These are phyloP conservation scores for Phymanthus crucifer DNA, from an alignment of 92 coral and sea anemone species.

Conservation along the genomic window DNA sequence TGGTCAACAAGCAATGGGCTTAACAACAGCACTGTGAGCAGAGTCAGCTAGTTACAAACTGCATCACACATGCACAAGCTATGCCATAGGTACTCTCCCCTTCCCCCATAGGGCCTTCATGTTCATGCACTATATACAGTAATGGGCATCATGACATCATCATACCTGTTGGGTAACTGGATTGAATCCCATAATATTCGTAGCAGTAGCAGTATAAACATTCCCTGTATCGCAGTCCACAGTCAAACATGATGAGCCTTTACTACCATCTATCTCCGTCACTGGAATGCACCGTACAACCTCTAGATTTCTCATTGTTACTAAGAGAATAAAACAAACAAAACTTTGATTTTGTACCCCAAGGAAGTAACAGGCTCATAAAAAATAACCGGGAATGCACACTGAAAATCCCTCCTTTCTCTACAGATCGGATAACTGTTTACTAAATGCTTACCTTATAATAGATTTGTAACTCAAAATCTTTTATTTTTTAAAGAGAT, in stretches of 20 bases:
- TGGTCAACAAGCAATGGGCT: too few relatives aligned
- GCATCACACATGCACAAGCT: too few relatives aligned
- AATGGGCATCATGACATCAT: not conserved
- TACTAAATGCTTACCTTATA: not conserved
- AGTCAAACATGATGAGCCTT: constrained; percentile 59
- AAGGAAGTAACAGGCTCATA: not conserved
- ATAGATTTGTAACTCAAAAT: not conserved
- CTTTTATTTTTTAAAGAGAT: not conserved
- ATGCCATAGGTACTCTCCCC: too few relatives aligned
- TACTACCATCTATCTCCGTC: constrained; percentile 47
- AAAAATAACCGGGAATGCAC: not conserved
- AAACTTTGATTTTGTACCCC: not conserved
- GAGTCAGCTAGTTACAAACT: too few relatives aligned
- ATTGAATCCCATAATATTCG: constrained; percentile 63
- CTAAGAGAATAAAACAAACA: not conserved
- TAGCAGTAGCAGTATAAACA: constrained; percentile 68
- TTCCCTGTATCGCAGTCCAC: constrained; percentile 85
- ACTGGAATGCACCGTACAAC: constrained; percentile 65
- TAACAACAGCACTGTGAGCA: too few relatives aligned
- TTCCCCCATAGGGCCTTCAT: not conserved
- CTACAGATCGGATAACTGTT: not conserved
- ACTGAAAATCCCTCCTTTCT: not conserved
- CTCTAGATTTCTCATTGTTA: constrained; percentile 80
- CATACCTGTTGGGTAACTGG: constrained; percentile 67
- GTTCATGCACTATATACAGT: not conserved